Percentiles rank a stretch among this genome's conserved stretches.
phyloP scores from a whole-genome alignment of 2,113 vertebrate species.

The Sander vitreus region DNA sequence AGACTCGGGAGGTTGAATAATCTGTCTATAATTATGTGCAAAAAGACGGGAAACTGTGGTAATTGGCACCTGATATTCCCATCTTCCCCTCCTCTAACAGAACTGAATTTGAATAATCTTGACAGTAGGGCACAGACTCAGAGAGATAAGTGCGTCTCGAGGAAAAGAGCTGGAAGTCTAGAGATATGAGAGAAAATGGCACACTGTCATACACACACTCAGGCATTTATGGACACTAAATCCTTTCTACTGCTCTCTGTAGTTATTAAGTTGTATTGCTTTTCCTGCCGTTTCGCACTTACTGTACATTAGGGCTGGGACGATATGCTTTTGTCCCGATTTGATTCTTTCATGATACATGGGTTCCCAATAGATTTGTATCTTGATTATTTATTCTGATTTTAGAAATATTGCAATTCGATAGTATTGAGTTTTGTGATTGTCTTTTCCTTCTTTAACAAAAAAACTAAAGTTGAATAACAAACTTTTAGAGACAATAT shows the following conservation, averaged over 20 bases:
- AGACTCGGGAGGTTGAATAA: slow-evolving; percentile 62
- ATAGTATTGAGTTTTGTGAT: no score
- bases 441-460: no score
- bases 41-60: slow-evolving; percentile 54
- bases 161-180: slow-evolving; percentile 34
- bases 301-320: background rate
- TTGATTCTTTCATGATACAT: no score
- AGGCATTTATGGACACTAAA: slow-evolving; percentile 25
- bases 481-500: no score
- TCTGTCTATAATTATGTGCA: slow-evolving; percentile 62
- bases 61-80: slow-evolving; percentile 70
- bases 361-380: no score
- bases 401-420: no score
- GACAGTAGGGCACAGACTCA: slow-evolving; percentile 29
- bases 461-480: no score
- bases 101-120: slow-evolving; percentile 60
- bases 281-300: background rate
- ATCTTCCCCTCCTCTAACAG: slow-evolving; percentile 22
- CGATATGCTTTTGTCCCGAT: no score
- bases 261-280: background rate
- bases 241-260: background rate
- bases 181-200: slow-evolving; percentile 32
- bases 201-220: slow-evolving; percentile 9
- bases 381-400: no score
- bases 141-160: slow-evolving; percentile 51